phyloP scores from a whole-genome alignment of 2,113 vertebrate species.

The Mugil cephalus region DNA sequence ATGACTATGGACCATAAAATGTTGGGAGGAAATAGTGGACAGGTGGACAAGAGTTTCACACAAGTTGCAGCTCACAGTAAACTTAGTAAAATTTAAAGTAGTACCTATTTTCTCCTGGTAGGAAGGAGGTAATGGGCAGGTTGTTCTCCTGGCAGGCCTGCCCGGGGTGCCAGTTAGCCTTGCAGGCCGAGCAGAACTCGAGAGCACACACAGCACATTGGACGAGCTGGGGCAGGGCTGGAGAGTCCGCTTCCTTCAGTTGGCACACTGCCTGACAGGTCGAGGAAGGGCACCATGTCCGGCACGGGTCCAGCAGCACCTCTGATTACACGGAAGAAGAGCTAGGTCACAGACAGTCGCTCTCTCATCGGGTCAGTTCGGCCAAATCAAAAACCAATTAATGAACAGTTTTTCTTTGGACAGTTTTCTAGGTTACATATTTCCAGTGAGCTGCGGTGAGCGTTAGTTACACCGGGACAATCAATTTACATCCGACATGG shows the following conservation, averaged over 20 bases:
- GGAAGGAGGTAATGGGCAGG: slow-evolving; percentile 90
- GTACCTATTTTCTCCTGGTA: slow-evolving; percentile 96
- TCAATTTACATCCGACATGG: background rate
- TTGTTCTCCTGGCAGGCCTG: slow-evolving; percentile 93
- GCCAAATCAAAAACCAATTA: background rate
- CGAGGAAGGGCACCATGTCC: slow-evolving; percentile 97
- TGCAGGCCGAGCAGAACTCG: slow-evolving; percentile 97
- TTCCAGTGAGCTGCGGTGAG: no score
- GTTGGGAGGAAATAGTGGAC: no score
- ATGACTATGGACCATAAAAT: background rate
- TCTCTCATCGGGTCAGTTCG: background rate
- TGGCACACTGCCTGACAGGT: slow-evolving; percentile 98
- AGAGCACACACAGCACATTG: slow-evolving; percentile 92
- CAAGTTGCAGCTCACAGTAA: no score
- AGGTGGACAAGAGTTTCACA: no score
- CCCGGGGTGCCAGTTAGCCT: slow-evolving; percentile 95
- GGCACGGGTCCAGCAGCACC: slow-evolving; percentile 96
- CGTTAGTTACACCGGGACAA: background rate
- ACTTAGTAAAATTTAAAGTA: background rate
- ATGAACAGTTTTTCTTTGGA: no score
- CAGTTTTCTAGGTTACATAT: no score
- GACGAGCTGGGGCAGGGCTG: slow-evolving; percentile 89
- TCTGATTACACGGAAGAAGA: slow-evolving; percentile 78
- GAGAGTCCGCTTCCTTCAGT: slow-evolving; percentile 89
- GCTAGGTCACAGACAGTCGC: background rate